These are phyloP conservation scores for Ellobium chinense DNA, from an alignment of 2,888 invertebrate genomes.

Conservation along the genomic window DNA sequence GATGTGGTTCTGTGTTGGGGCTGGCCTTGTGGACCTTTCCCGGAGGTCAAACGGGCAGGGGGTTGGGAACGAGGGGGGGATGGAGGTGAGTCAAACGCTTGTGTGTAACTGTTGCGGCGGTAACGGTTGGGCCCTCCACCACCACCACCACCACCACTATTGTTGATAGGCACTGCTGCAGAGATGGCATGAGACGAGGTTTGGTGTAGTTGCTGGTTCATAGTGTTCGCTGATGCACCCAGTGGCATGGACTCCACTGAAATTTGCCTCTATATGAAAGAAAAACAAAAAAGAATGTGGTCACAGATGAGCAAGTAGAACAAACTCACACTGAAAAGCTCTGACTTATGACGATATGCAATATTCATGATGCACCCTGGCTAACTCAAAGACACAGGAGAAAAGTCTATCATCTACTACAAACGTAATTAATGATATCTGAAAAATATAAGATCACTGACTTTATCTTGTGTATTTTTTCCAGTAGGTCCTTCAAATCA, in stretches of 20 bases:
- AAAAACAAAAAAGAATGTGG: background rate
- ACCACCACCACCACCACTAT: background rate
- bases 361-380: too few species aligned
- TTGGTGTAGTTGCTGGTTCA: constrained; percentile 26
- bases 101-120: constrained; percentile 56
- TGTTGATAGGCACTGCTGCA: constrained; percentile 27
- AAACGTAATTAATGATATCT: too few species aligned
- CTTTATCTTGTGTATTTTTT: too few species aligned
- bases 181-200: background rate
- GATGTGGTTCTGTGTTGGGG: background rate
- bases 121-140: constrained; percentile 36
- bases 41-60: constrained; percentile 2
- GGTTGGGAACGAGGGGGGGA: constrained; percentile 40
- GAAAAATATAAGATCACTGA: too few species aligned
- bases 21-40: background rate
- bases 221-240: constrained; percentile 47
- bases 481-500: too few species aligned
- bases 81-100: constrained; percentile 52
- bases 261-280: background rate
- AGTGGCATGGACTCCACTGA: constrained; percentile 42
- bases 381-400: too few species aligned
- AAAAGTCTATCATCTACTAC: too few species aligned
- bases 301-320: too few species aligned
- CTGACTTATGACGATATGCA: too few species aligned
- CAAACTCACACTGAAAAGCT: too few species aligned